phyloP scores from a whole-genome alignment of 2,888 invertebrate species.

The Euzophera pinguis region DNA sequence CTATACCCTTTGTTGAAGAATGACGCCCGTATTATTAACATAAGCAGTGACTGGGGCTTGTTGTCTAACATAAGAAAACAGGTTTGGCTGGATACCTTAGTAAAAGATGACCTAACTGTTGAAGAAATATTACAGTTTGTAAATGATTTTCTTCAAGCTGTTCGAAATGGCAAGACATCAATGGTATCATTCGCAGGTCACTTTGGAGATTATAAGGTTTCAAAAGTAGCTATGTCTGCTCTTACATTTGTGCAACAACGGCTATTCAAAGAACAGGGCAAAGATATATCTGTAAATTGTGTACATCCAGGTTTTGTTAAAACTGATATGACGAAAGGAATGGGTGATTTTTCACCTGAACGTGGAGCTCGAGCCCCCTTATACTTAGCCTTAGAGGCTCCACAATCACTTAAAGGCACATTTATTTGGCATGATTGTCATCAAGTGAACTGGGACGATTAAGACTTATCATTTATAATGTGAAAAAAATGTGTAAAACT shows the following conservation, averaged over 20 bases:
- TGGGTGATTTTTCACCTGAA: slow-evolving; percentile 70
- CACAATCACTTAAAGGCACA: slow-evolving; percentile 65
- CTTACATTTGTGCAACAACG: slow-evolving; percentile 71
- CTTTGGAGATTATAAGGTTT: slow-evolving; percentile 74
- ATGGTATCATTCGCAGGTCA: slow-evolving; percentile 67
- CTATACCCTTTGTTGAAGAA: slow-evolving; percentile 85
- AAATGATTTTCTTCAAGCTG: slow-evolving; percentile 78
- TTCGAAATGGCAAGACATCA: slow-evolving; percentile 64
- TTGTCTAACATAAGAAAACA: slow-evolving; percentile 70
- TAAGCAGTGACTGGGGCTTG: slow-evolving; percentile 82
- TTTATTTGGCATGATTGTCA: slow-evolving; percentile 75
- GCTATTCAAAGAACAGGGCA: slow-evolving; percentile 70
- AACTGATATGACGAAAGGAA: slow-evolving; percentile 73
- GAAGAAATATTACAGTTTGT: slow-evolving; percentile 76
- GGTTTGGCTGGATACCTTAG: slow-evolving; percentile 62
- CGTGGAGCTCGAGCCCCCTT: slow-evolving; percentile 66
- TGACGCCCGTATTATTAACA: slow-evolving; percentile 87
- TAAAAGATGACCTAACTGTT: slow-evolving; percentile 69
- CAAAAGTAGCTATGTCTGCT: slow-evolving; percentile 71
- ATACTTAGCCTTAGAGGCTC: slow-evolving; percentile 67
- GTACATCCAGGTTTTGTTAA: slow-evolving; percentile 74
- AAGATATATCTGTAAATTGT: slow-evolving; percentile 69
- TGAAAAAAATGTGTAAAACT: slow-evolving; percentile 49
- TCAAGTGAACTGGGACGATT: slow-evolving; percentile 76
- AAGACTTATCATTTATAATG: slow-evolving; percentile 42